Evolutionary conservation across 2,888 invertebrate species (phyloP).

Genomic region (Epistrophe eligans): DNA sequence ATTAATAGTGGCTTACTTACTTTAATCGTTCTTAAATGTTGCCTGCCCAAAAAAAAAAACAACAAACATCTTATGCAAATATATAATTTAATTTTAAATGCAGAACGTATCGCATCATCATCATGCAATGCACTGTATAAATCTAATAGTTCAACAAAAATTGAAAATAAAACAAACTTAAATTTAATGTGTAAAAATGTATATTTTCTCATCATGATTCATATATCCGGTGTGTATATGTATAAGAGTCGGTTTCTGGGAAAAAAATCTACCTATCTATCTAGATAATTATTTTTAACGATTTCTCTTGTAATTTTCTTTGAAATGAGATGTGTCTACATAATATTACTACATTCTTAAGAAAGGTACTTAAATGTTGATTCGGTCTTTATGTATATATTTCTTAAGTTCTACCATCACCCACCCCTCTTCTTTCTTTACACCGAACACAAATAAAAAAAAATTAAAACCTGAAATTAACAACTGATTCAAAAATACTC

Average conservation of each 20-base stretch:
- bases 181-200: slow-evolving; percentile 5
- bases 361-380: background rate
- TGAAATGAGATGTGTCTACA: background rate
- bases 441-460: background rate
- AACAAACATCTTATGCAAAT: background rate
- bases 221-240: slow-evolving; percentile 2
- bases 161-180: background rate
- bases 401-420: background rate
- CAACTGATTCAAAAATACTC: background rate
- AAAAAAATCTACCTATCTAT: background rate
- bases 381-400: background rate
- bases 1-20: too few species aligned
- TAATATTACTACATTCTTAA: background rate
- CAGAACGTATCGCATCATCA: background rate
- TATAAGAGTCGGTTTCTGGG: background rate
- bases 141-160: background rate
- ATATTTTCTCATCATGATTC: background rate
- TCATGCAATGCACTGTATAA: background rate
- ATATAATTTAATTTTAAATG: background rate
- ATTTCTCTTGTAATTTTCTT: background rate
- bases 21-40: too few species aligned
- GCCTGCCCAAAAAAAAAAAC: too few species aligned
- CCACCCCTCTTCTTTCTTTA: background rate
- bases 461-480: background rate
- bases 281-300: background rate